Percentiles rank a stretch among this genome's conserved stretches.
These are phyloP conservation scores for Aphidius gifuensis DNA, from an alignment of 1,140 invertebrate genomes.

Conservation along the genomic window DNA sequence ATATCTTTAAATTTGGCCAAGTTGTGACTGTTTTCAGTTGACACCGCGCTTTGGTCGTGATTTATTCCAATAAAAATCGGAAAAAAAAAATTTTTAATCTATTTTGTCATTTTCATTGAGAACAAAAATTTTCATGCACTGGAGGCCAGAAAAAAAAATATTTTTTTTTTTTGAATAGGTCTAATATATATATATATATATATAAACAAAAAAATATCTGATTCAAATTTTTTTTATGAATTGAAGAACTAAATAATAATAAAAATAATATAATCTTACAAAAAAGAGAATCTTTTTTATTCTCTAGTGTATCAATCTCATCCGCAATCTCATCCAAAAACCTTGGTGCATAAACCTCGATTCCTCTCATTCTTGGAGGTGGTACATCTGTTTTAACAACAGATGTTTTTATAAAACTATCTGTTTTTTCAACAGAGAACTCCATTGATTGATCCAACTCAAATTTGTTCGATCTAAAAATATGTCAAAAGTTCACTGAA, in stretches of 20 bases:
- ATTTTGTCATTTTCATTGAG: too few species aligned
- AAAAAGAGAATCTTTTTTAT: slow-evolving; percentile 73
- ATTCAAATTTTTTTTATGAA: not conserved
- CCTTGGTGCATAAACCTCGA: slow-evolving; percentile 69
- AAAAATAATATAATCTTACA: slow-evolving; percentile 60
- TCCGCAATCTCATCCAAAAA: slow-evolving; percentile 79
- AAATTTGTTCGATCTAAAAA: slow-evolving; percentile 61
- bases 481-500: not conserved
- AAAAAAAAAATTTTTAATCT: too few species aligned
- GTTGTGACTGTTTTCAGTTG: too few species aligned
- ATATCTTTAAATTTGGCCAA: too few species aligned
- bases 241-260: not conserved
- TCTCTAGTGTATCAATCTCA: slow-evolving; percentile 75
- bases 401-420: slow-evolving; percentile 70
- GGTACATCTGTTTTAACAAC: slow-evolving; percentile 70
- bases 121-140: too few species aligned
- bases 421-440: slow-evolving; percentile 65
- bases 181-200: slow-evolving; percentile 9
- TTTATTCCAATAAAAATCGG: too few species aligned
- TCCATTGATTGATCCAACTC: slow-evolving; percentile 78
- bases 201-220: not conserved
- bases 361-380: slow-evolving; percentile 64
- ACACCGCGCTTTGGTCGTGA: too few species aligned
- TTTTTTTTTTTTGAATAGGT: too few species aligned
- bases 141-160: too few species aligned